Conservation (phyloP, 2,113 vertebrate genomes). For the Collichthys lucidus region DNA sequence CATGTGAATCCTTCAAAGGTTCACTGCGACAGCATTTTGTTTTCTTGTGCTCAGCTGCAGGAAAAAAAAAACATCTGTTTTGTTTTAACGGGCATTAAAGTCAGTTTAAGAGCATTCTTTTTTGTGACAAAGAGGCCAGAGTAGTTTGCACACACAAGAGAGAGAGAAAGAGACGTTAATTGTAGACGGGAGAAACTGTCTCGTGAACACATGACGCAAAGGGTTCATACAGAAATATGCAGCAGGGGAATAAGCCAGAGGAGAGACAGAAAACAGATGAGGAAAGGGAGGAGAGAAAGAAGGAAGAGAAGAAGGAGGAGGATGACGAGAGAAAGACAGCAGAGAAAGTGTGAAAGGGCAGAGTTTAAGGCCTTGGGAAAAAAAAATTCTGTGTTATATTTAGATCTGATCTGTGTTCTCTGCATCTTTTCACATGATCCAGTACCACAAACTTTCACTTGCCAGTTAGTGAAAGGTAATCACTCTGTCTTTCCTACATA, state of each 20-base stretch:
- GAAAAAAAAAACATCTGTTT: constrained; percentile 75
- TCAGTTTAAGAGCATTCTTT: constrained; percentile 69
- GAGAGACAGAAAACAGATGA: constrained; percentile 14
- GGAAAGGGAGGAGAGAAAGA: neutral
- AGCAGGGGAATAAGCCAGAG: constrained; percentile 44
- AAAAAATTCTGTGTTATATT: constrained; percentile 44
- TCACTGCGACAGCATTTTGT: constrained; percentile 53
- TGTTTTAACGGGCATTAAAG: constrained; percentile 72
- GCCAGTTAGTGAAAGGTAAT: constrained; percentile 15
- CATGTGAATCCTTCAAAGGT: constrained; percentile 55
- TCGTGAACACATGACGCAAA: constrained; percentile 58
- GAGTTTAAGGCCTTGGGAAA: constrained; percentile 11
- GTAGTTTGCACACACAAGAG: neutral
- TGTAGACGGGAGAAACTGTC: constrained; percentile 64
- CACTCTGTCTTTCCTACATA: constrained; percentile 1
- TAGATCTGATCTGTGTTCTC: constrained; percentile 27
- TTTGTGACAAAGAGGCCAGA: constrained; percentile 54
- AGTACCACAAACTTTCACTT: constrained; percentile 20
- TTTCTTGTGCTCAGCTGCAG: constrained; percentile 35
- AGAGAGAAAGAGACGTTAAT: constrained; percentile 45
- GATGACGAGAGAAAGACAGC: neutral
- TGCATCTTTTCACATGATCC: constrained; percentile 17
- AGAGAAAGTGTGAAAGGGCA: neutral
- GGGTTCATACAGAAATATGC: constrained; percentile 57
- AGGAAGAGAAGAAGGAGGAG: neutral